Evolutionary conservation across 2,113 vertebrate species (phyloP), one percentile per base, ranked within the genome.

Genomic region (Neodontobutis hainanensis): DNA sequence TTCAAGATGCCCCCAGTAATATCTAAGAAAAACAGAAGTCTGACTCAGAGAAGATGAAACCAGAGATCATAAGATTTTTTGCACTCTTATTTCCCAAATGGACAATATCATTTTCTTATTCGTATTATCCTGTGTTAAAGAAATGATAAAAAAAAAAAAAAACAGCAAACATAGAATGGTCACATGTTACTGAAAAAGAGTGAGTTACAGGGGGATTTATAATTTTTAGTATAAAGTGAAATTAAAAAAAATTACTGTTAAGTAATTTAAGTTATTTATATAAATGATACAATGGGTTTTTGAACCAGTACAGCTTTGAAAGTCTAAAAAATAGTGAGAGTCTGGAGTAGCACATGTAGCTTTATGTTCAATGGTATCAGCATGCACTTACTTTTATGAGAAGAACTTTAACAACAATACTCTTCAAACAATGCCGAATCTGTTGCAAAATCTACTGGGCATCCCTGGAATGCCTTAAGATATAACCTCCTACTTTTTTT

Each of bases 1-100:
- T 98, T 99, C 73, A 99, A 90, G 81, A 99, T 96, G 85, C 95
- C 94, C 81, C 95, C 96, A 78, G 94, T 80, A 81, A 95, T 92
- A 85, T 96, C 96, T 90, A 74, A 64, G 50, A 34, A 68, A 68
- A 16, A 77, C 27, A 19, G 5, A 61, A 15, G 38, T 27, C 2
- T 40, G 3, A 38, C 34, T 61, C 42, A 61, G 4, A 58, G 5
- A 43, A 16, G 10, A 15, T 19, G 6, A 58, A 11, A 46, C 6
- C 12, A 10, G 4, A 11, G 8, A 4, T 11, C 10, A 4, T 46
- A 5, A 8, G 8, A 46, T 5, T 46, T 11, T 8, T 11, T 58
- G 4, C 6, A 8, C 10, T 11, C 5, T 57, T 19, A 16, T 16
- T 4, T 50, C 44, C 8, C 12, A 14, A 46, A 46, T 46, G 44